These are phyloP conservation scores for Mus spretus DNA, from an alignment of 2,797 vertebrate genomes.

Conservation along the genomic window DNA sequence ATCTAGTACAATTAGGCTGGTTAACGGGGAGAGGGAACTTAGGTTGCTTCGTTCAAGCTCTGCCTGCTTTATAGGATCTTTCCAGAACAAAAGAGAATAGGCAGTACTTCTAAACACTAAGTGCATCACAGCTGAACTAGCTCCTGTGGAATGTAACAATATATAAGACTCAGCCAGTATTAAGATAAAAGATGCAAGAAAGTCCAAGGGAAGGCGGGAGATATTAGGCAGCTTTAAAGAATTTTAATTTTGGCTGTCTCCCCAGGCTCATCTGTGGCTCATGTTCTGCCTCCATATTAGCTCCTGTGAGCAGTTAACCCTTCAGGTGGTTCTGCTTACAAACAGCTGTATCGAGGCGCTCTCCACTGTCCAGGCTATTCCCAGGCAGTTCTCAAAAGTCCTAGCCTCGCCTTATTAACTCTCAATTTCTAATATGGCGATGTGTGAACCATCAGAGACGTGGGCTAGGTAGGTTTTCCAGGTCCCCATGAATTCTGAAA, in stretches of 20 bases:
- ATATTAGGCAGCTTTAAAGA: neutral
- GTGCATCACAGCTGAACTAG: conserved; percentile 9
- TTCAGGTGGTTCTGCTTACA: neutral
- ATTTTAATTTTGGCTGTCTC: neutral
- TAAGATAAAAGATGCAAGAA: conserved; percentile 22
- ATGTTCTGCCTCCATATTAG: neutral
- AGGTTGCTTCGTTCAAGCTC: neutral
- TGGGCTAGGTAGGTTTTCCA: neutral
- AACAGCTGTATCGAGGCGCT: fast-evolving
- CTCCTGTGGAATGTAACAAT: neutral
- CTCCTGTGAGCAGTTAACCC: neutral
- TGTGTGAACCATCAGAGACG: conserved; percentile 22
- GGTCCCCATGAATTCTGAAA: neutral
- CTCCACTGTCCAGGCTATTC: neutral
- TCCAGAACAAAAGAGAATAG: neutral
- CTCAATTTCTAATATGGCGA: neutral
- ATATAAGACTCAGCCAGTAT: neutral
- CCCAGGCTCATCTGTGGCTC: neutral
- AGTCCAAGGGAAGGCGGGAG: neutral
- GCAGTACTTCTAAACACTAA: neutral
- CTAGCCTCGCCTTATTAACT: neutral
- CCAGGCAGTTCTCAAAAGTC: neutral
- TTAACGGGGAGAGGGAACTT: neutral
- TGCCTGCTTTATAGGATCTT: neutral
- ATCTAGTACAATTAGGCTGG: neutral